Evolutionary conservation across 2,113 vertebrate genomes (phyloP), one percentile per base, ranked within the genome.

Genomic region (Notarius quadriscutis): DNA sequence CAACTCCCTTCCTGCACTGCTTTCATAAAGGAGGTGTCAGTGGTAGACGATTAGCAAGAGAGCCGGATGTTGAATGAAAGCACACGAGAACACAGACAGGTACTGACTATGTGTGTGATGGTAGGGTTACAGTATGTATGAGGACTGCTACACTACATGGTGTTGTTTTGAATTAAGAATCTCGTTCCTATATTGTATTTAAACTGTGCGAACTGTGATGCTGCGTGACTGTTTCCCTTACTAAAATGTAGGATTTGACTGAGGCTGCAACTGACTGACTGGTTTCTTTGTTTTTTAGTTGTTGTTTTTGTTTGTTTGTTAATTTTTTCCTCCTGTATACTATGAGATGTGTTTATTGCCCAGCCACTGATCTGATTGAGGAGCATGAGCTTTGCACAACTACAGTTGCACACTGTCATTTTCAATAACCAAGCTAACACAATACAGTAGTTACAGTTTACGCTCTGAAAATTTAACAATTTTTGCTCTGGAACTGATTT

Each of bases 1-100:
- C 79, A 88, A 86, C 89, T 87, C 87, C 88, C 90, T 92, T 92
- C 90, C 91, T 91, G 87, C 60, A 7, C 14, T 5, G 57, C 30
- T 51, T 27, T 79, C 1, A 0, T 18, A 25, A 69, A 51, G 30
- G 48, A 63, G 82, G 71, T 17, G 55, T 27, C 20, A 22, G 57
- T 17, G 14, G 58, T 34, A 30, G 41, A 51, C 17, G 53, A 60
- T 15, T 17, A 9, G 41, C 48, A 77, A 15, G n/a, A 48, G 2
- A 12, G 51, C 30, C 25, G 9, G 30, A 87, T 5, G 71, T 22
- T 85, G 27, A 83, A 55, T 50, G 9, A 77, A 58, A 55, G 22
- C 55, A 51, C 10, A 48, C 1, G 12, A 8, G 2, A 78, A 12
- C 30, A 14, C n/a, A 14, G 53, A 58, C 55, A 85, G 34, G 50